These are phyloP conservation scores for Plutomurus gul DNA, from an alignment of 1,140 invertebrate genomes.

Conservation along the genomic window DNA sequence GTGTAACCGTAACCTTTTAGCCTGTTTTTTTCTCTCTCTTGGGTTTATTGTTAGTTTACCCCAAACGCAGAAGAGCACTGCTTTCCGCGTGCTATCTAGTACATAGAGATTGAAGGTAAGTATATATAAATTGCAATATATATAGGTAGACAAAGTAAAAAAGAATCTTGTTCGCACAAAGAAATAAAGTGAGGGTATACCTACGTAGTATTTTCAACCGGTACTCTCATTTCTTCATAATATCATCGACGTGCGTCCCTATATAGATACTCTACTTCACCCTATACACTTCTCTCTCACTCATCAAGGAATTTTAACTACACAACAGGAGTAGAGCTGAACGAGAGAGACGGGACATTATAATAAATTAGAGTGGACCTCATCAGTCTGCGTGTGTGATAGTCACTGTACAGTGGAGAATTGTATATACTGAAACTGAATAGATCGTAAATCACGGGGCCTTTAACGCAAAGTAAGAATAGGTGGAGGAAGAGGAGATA, in stretches of 20 bases:
- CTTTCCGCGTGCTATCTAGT: too few species aligned
- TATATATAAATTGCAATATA: too few species aligned
- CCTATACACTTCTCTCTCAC: too few species aligned
- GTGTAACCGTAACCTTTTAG: not conserved
- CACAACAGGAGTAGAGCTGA: not conserved
- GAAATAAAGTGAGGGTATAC: not conserved
- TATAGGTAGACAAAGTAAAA: not conserved
- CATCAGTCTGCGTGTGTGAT: not conserved
- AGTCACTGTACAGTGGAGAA: not conserved
- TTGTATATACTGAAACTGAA: not conserved
- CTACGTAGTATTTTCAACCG: not conserved
- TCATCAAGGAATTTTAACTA: not conserved
- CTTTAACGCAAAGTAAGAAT: constrained; percentile 14
- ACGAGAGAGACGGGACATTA: not conserved
- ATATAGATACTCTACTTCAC: too few species aligned
- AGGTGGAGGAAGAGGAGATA: constrained; percentile 7
- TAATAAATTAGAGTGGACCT: too few species aligned
- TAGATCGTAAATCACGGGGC: constrained; percentile 3
- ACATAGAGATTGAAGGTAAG: too few species aligned
- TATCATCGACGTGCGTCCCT: too few species aligned
- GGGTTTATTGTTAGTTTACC: too few species aligned
- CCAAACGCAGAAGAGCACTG: too few species aligned
- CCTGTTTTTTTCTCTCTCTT: not conserved
- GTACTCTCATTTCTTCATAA: not conserved
- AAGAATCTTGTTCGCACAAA: not conserved